These are phyloP conservation scores for Penaeus japonicus DNA, from an alignment of 1,140 invertebrate genomes.

Conservation along the genomic window DNA sequence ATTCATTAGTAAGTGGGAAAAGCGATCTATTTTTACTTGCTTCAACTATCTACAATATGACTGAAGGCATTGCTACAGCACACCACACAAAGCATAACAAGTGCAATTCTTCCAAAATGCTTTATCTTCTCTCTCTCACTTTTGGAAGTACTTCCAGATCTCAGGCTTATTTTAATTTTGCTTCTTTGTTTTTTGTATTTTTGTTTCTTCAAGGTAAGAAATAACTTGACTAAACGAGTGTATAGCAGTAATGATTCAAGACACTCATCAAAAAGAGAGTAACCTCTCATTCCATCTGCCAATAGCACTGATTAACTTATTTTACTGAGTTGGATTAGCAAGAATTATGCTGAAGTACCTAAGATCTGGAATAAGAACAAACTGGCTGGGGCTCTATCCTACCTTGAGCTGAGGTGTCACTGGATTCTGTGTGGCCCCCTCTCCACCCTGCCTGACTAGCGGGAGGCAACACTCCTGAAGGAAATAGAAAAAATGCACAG, in stretches of 20 bases:
- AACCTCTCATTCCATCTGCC: no score
- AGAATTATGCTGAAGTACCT: not conserved
- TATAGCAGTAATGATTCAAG: not conserved
- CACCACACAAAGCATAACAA: constrained; percentile 55
- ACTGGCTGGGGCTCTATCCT: not conserved
- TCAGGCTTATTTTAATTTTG: not conserved
- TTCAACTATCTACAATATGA: constrained; percentile 48
- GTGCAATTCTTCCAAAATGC: constrained; percentile 54
- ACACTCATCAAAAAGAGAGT: not conserved
- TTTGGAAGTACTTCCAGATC: constrained; percentile 39
- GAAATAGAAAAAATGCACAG: not conserved
- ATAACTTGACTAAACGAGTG: no score
- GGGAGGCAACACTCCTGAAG: constrained; percentile 53
- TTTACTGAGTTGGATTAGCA: not conserved
- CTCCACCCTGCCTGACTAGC: constrained; percentile 57
- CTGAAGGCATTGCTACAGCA: constrained; percentile 53
- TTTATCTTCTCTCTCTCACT: not conserved
- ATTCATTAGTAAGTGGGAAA: constrained; percentile 53
- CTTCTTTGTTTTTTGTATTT: no score
- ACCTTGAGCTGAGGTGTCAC: constrained; percentile 57
- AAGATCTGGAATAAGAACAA: constrained; percentile 34
- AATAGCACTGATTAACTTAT: no score
- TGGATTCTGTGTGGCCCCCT: constrained; percentile 50
- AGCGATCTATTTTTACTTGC: constrained; percentile 46
- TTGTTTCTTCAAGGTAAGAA: no score